A percentile compares a stretch with the other conserved stretches of the same genome.
Evolutionary conservation across 2,888 invertebrate genomes (phyloP).

Genomic region (Hermaeophaga mercurialis): DNA sequence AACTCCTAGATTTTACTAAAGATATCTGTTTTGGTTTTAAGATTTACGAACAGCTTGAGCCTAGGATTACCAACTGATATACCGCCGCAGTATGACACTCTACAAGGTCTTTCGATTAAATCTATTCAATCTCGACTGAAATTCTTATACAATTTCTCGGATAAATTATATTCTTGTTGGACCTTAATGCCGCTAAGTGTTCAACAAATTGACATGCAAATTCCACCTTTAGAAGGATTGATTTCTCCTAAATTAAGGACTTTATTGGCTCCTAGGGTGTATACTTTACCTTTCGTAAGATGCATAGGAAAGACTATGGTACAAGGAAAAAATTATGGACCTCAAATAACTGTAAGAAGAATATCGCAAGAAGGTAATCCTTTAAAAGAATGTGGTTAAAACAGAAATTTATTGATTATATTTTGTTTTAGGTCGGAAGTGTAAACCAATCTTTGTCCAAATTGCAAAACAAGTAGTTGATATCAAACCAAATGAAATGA

Average conservation of each 20-base stretch:
- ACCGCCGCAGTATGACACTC: conserved; percentile 63
- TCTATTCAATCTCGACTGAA: conserved; percentile 62
- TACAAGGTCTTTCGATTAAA: conserved; percentile 59
- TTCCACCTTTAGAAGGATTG: conserved; percentile 56
- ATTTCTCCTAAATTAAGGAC: conserved; percentile 60
- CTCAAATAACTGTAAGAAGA: conserved; percentile 67
- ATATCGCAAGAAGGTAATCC: conserved; percentile 61
- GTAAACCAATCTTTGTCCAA: conserved; percentile 67
- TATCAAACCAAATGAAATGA: conserved; percentile 62
- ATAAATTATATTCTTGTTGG: conserved; percentile 66
- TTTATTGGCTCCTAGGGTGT: conserved; percentile 64
- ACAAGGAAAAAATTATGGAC: conserved; percentile 69
- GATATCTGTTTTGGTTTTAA: conserved; percentile 5
- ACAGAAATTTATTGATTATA: background rate
- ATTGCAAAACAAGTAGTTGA: conserved; percentile 67
- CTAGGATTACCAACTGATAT: conserved; percentile 62
- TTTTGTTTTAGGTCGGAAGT: conserved; percentile 54
- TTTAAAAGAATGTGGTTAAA: background rate
- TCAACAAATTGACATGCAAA: conserved; percentile 55
- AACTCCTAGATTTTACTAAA: too few species aligned
- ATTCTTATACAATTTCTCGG: conserved; percentile 67
- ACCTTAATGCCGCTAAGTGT: conserved; percentile 59
- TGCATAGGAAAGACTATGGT: conserved; percentile 71
- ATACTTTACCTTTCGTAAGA: conserved; percentile 67
- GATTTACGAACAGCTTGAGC: conserved; percentile 50